Evolutionary conservation across 2,797 vertebrate species (phyloP).

Genomic region (Chelmon rostratus): DNA sequence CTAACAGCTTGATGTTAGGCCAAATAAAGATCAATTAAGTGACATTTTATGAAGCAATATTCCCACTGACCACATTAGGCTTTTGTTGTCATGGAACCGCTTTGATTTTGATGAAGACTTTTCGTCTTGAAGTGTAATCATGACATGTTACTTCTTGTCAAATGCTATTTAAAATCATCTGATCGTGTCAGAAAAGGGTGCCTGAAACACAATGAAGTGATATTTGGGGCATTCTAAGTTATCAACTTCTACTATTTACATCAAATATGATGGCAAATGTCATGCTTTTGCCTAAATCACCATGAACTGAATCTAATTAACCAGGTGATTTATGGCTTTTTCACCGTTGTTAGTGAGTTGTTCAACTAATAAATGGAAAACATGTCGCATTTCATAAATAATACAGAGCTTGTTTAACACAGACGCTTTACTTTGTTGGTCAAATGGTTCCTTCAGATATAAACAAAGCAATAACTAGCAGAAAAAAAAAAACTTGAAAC

Average conservation of each 20-base stretch:
- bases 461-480: conserved; percentile 16
- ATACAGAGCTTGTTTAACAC: conserved; percentile 21
- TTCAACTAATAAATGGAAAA: conserved; percentile 41
- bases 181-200: background rate
- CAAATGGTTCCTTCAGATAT: conserved; percentile 19
- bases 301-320: conserved; percentile 22
- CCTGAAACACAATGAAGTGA: background rate
- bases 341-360: background rate
- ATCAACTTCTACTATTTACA: conserved; percentile 28
- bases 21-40: conserved; percentile 24
- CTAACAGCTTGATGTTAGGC: conserved; percentile 24
- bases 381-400: conserved; percentile 7
- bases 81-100: background rate
- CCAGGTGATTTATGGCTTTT: background rate
- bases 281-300: conserved; percentile 3
- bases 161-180: conserved; percentile 11
- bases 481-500: conserved; percentile 48
- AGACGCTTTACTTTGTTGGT: background rate
- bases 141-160: background rate
- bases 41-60: conserved; percentile 15
- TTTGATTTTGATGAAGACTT: conserved; percentile 15
- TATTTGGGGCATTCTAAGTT: background rate
- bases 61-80: conserved; percentile 18
- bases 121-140: conserved; percentile 25
- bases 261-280: background rate